Percentiles rank a stretch among this genome's conserved stretches.
These are phyloP conservation scores for Mastomys natalensis DNA, from an alignment of 2,113 vertebrate species.

Conservation along the genomic window DNA sequence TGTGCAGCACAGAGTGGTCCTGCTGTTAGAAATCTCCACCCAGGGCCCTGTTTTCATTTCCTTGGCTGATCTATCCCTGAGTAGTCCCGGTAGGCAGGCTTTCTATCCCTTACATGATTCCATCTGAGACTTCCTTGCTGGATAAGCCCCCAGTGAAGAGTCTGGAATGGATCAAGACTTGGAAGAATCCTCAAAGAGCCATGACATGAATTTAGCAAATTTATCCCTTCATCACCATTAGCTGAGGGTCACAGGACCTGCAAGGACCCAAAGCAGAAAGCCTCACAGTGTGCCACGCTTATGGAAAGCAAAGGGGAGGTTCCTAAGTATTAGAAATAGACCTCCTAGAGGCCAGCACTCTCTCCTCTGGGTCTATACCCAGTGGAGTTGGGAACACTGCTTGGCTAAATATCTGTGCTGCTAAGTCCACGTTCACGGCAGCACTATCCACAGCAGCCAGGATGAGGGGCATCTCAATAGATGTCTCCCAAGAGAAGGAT, in stretches of 20 bases:
- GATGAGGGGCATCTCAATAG: not conserved
- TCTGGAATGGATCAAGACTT: not conserved
- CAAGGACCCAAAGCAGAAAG: not conserved
- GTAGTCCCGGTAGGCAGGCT: not conserved
- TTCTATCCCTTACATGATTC: not conserved
- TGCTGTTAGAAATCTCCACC: not conserved
- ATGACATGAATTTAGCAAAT: not conserved
- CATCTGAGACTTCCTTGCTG: not conserved
- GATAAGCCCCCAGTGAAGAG: not conserved
- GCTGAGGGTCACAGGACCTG: not conserved
- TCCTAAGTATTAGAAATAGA: not conserved
- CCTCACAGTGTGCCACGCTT: no score
- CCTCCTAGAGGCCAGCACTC: not conserved
- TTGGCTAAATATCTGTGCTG: not conserved
- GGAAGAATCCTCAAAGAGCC: not conserved
- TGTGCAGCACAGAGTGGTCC: not conserved
- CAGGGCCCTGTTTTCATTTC: not conserved
- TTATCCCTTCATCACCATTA: not conserved
- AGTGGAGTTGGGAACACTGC: not conserved
- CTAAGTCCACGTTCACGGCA: fast-evolving
- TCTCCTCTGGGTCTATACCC: not conserved
- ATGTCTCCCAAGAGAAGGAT: not conserved
- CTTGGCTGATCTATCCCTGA: not conserved
- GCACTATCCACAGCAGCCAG: not conserved
- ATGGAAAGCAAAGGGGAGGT: not conserved